Evolutionary conservation across 2,888 invertebrate genomes (phyloP), one percentile per base, ranked within the genome.

Genomic region (Sesia apiformis): DNA sequence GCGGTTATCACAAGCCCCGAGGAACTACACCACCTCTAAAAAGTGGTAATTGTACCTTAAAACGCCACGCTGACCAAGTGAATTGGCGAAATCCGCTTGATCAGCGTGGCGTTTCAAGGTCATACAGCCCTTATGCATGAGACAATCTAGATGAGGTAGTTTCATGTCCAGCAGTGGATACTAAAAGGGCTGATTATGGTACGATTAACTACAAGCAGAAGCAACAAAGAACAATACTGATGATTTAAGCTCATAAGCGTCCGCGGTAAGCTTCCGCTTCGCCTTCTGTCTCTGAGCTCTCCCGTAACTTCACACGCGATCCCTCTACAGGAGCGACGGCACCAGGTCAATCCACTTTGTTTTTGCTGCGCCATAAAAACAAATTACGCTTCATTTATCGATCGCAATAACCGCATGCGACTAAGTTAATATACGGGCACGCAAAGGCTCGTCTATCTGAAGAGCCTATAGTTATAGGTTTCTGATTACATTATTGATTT

Each of bases 331-430:
- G 71, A 76, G 73, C 76, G 67, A 51, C 67, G 68, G 71, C 75
- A 73, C 64, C 79, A 68, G 86, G 87, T 86, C 87, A 85, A 78
- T 86, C 84, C 85, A 82, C 86, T 87, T 82, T 80, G 84, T 87
- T 86, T 87, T 86, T 85, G 86, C 86, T 75, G 69, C 76, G 78
- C 66, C 74, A 82, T 84, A 83, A 84, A 85, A 83, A 83, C 80
- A 79, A 82, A 86, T 84, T 84, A 75, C 77, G 76, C 79, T 76
- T 82, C 79, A 80, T 80, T 78, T 81, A 85, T 85, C 81, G 86
- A 86, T 83, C 75, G 74, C 66, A 72, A 77, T 78, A 79, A 81
- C 78, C 75, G 72, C 79, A 78, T 78, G 74, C 77, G 73, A 81
- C 80, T 80, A 77, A 79, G 79, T 73, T 77, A 81, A 84, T 84